phyloP scores from a whole-genome alignment of 1,140 invertebrate genomes.

The Macrotrachela quadricornifera region DNA sequence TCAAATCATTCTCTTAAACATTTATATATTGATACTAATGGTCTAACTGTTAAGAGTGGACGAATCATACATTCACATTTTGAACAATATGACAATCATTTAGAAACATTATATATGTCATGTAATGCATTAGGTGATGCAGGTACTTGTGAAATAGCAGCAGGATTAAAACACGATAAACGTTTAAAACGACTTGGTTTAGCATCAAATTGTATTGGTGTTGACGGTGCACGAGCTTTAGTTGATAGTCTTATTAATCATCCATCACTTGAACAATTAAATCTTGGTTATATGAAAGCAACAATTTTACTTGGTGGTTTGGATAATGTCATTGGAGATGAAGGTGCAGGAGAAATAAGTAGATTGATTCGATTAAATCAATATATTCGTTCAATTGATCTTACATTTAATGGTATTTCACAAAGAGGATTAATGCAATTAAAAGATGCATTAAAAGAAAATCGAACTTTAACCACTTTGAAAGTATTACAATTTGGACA shows the following conservation, averaged over 20 bases:
- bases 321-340: slow-evolving; percentile 5
- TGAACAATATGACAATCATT: background rate
- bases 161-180: background rate
- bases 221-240: background rate
- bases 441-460: background rate
- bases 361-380: background rate
- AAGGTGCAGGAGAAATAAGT: slow-evolving; percentile 5
- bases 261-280: background rate
- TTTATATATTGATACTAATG: slow-evolving; percentile 6
- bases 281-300: slow-evolving; percentile 6
- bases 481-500: background rate
- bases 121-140: slow-evolving; percentile 2
- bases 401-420: slow-evolving; percentile 1
- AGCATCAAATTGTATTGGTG: slow-evolving; percentile 1
- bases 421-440: background rate
- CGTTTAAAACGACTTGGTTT: background rate
- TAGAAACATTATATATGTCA: slow-evolving; percentile 6
- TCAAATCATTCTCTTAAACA: slow-evolving; percentile 5
- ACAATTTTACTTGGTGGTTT: slow-evolving; percentile 1
- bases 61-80: no score
- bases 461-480: background rate
- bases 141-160: background rate
- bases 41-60: background rate
- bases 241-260: background rate
- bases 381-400: background rate